Evolutionary conservation across 2,113 vertebrate genomes (phyloP).

Genomic region (Phoxinus phoxinus): DNA sequence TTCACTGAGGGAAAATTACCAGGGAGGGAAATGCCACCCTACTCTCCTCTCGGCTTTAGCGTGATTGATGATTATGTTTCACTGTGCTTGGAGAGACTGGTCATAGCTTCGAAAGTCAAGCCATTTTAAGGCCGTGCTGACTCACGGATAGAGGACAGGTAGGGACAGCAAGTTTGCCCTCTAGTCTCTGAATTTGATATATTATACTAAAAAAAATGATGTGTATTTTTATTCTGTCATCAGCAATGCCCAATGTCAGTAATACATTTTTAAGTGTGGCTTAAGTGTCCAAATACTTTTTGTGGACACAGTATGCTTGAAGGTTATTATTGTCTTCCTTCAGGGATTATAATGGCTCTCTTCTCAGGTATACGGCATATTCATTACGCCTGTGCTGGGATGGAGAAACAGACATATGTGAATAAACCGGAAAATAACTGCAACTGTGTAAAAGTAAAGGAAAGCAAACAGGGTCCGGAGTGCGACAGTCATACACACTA

Average conservation of each 20-base stretch:
- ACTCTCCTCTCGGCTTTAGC: slow-evolving; percentile 34
- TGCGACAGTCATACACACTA: not conserved
- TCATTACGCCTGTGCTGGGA: slow-evolving; percentile 15
- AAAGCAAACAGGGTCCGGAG: not conserved
- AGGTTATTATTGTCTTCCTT: slow-evolving; percentile 60
- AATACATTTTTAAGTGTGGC: not conserved
- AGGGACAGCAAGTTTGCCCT: slow-evolving; percentile 28
- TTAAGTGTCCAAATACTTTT: not conserved
- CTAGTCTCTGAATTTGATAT: slow-evolving; percentile 36
- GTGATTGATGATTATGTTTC: slow-evolving; percentile 66
- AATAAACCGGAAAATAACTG: not conserved
- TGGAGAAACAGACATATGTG: slow-evolving; percentile 20
- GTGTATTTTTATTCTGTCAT: not conserved
- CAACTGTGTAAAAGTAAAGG: not conserved
- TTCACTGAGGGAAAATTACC: slow-evolving; percentile 63
- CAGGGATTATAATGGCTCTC: slow-evolving; percentile 54
- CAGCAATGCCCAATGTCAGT: not conserved
- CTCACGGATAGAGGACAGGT: slow-evolving; percentile 31
- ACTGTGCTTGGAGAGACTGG: slow-evolving; percentile 59
- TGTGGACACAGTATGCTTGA: not conserved
- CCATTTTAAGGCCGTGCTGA: slow-evolving; percentile 15
- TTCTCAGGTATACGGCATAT: slow-evolving; percentile 40
- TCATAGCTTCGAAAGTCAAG: slow-evolving; percentile 33
- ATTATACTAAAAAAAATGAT: too few relatives aligned
- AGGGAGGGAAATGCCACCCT: slow-evolving; percentile 55